Conservation (phyloP, 2,113 vertebrate genomes). For the Campylomormyrus numenius region DNA sequence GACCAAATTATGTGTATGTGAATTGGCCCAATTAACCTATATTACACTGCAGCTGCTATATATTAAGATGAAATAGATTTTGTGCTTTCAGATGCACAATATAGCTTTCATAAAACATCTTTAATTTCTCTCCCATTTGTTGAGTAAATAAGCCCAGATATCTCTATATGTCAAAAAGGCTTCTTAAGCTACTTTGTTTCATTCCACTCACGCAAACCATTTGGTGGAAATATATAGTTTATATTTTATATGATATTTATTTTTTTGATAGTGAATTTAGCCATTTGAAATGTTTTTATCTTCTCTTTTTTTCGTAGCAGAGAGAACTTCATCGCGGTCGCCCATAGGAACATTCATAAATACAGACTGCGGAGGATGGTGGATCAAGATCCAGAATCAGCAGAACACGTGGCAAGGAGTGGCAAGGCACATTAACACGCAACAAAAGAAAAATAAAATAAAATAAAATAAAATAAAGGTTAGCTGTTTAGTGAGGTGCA, state of each 20-base stretch:
- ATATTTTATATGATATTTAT: not conserved
- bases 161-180: not conserved
- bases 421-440: not conserved
- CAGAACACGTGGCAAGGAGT: not conserved
- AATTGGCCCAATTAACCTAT: not conserved
- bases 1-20: not conserved
- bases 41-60: not conserved
- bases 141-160: not conserved
- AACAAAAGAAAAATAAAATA: not conserved
- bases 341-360: not conserved
- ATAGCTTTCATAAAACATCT: not conserved
- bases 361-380: not conserved
- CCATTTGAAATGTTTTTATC: not conserved
- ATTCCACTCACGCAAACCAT: not conserved
- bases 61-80: not conserved
- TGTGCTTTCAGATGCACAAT: not conserved
- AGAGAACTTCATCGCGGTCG: not conserved
- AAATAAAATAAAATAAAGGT: not conserved
- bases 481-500: not conserved
- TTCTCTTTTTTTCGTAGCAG: not conserved
- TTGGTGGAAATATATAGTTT: not conserved
- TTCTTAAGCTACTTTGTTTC: not conserved
- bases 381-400: not conserved
- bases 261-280: not conserved
- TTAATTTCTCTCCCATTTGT: not conserved